phyloP scores from a whole-genome alignment of 2,113 vertebrate species.

The Peromyscus leucopus region DNA sequence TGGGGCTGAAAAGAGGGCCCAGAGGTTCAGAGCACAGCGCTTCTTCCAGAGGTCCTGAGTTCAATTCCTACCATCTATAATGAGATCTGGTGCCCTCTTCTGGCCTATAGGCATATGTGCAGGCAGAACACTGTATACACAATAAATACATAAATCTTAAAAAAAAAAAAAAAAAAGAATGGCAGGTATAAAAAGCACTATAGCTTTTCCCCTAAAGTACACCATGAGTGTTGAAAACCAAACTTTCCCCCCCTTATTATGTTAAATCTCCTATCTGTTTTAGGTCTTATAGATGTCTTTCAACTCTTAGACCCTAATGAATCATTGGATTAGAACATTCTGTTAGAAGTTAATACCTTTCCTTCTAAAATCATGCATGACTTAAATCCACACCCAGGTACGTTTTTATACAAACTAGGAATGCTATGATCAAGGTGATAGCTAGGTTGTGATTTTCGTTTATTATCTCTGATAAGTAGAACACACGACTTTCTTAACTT shows the following conservation, averaged over 20 bases:
- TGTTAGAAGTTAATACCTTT: not conserved
- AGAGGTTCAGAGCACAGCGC: no score
- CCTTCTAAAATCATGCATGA: not conserved
- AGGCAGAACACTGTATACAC: no score
- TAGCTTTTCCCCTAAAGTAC: not conserved
- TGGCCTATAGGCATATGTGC: no score
- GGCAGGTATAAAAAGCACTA: not conserved
- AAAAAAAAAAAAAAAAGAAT: not conserved
- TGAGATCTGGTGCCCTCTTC: no score
- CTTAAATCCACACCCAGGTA: not conserved
- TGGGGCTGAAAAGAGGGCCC: no score
- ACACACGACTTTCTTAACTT: not conserved
- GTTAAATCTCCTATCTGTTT: not conserved
- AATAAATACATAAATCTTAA: no score
- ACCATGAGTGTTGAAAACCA: not conserved
- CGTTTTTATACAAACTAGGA: not conserved
- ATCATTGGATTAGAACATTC: constrained; percentile 11
- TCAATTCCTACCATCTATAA: no score
- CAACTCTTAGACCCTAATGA: not conserved
- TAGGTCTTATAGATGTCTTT: not conserved
- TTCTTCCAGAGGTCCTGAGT: no score
- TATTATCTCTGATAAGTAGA: not conserved
- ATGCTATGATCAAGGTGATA: not conserved
- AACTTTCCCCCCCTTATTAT: not conserved
- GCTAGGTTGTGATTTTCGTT: not conserved